Evolutionary conservation across 2,888 invertebrate species (phyloP).

Genomic region (Hydriomena furcata): DNA sequence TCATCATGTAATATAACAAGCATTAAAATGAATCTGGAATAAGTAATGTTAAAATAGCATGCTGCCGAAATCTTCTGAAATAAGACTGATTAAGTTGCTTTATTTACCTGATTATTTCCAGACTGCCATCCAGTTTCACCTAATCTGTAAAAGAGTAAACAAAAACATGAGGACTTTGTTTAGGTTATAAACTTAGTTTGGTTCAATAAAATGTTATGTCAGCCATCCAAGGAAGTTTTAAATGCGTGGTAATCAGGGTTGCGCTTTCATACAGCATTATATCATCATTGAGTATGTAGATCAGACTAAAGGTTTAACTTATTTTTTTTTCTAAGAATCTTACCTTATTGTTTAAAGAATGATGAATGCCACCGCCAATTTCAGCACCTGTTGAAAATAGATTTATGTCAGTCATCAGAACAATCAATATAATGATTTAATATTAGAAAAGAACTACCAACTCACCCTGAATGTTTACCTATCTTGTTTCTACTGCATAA

Average conservation of each 20-base stretch:
- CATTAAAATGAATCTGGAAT: slow-evolving; percentile 16
- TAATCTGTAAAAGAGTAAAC: slow-evolving; percentile 24
- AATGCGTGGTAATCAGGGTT: slow-evolving; percentile 82
- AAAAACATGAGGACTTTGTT: slow-evolving; percentile 1
- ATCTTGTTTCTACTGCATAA: not conserved
- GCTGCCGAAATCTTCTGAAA: no score
- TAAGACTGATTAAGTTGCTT: no score
- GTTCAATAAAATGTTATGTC: slow-evolving; percentile 40
- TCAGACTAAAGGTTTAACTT: not conserved
- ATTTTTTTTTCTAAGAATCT: not conserved
- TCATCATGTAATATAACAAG: slow-evolving; percentile 22
- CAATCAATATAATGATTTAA: no score
- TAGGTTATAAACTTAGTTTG: not conserved
- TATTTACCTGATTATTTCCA: slow-evolving; percentile 1
- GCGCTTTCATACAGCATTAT: slow-evolving; percentile 79
- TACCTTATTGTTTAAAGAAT: no score
- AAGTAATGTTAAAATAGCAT: no score
- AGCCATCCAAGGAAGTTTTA: slow-evolving; percentile 83
- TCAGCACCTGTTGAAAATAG: no score
- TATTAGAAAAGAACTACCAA: not conserved
- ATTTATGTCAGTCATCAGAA: no score
- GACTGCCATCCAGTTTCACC: not conserved
- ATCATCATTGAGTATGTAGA: slow-evolving; percentile 62
- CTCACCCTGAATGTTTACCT: slow-evolving; percentile 10
- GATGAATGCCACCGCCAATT: no score